Percentiles rank a stretch among this genome's conserved stretches.
phyloP scores from a whole-genome alignment of 2,113 vertebrate species.

The Helogale parvula region DNA sequence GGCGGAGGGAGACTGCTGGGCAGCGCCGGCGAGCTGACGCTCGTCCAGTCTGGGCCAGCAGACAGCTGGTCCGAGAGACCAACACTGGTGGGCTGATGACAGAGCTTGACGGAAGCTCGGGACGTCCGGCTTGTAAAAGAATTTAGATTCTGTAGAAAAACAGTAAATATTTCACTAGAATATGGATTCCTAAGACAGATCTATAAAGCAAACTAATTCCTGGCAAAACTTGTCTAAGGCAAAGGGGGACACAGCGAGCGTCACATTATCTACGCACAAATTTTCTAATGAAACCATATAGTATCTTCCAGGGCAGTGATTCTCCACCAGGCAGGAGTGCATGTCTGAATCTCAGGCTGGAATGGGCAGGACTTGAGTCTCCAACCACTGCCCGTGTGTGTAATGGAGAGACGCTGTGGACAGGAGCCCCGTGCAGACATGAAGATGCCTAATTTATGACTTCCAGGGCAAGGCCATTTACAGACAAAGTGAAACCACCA shows the following conservation, averaged over 20 bases:
- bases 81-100: background rate
- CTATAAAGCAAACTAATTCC: slow-evolving; percentile 33
- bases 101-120: background rate
- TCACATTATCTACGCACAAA: background rate
- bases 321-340: background rate
- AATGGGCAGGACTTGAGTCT: background rate
- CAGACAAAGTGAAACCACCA: background rate
- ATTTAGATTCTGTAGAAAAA: slow-evolving; percentile 62
- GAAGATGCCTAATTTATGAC: background rate
- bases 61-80: background rate
- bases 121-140: background rate
- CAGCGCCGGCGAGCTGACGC: background rate
- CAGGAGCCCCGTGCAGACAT: rapidly evolving
- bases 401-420: background rate
- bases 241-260: background rate
- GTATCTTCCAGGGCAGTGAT: background rate
- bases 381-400: too few relatives aligned
- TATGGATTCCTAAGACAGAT: background rate
- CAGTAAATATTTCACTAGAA: slow-evolving; percentile 1
- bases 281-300: background rate
- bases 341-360: background rate
- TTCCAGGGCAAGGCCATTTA: background rate
- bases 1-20: background rate
- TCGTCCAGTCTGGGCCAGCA: slow-evolving; percentile 8
- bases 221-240: background rate